phyloP scores from a whole-genome alignment of 2,888 invertebrate genomes.

The Andrena camellia region DNA sequence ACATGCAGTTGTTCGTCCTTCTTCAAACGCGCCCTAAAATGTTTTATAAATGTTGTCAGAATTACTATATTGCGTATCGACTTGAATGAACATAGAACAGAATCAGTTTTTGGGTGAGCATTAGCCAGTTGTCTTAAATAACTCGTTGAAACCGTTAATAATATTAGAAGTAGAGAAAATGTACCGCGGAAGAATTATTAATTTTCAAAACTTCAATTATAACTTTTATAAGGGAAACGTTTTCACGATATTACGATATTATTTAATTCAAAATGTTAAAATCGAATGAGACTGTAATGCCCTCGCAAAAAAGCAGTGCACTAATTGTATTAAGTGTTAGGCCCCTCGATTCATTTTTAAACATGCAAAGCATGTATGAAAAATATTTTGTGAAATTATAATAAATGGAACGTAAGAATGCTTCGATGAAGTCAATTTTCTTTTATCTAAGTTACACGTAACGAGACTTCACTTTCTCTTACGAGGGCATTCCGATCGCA shows the following conservation, averaged over 20 bases:
- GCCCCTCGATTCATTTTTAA: too few species aligned
- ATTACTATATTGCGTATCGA: background rate
- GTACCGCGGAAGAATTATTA: too few species aligned
- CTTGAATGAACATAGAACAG: background rate
- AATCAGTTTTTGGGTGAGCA: constrained; percentile 12
- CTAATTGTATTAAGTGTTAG: too few species aligned
- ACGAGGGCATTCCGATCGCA: constrained; percentile 45
- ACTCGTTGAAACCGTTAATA: background rate
- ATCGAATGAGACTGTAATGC: background rate
- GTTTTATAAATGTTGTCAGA: background rate
- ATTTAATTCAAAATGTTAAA: background rate
- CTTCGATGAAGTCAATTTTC: background rate
- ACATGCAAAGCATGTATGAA: too few species aligned
- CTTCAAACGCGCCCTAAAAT: constrained; percentile 45
- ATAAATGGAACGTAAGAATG: constrained; percentile 22
- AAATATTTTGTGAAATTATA: background rate
- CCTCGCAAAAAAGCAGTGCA: background rate
- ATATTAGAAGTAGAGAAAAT: too few species aligned
- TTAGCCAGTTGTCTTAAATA: constrained; percentile 1
- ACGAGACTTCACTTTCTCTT: constrained; percentile 40
- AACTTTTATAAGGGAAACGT: background rate
- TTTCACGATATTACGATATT: background rate
- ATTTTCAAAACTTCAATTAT: too few species aligned
- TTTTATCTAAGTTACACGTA: constrained; percentile 6
- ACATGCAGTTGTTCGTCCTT: constrained; percentile 64